These are phyloP conservation scores for Charanyca ferruginea DNA, from an alignment of 2,888 invertebrate genomes.

Conservation along the genomic window DNA sequence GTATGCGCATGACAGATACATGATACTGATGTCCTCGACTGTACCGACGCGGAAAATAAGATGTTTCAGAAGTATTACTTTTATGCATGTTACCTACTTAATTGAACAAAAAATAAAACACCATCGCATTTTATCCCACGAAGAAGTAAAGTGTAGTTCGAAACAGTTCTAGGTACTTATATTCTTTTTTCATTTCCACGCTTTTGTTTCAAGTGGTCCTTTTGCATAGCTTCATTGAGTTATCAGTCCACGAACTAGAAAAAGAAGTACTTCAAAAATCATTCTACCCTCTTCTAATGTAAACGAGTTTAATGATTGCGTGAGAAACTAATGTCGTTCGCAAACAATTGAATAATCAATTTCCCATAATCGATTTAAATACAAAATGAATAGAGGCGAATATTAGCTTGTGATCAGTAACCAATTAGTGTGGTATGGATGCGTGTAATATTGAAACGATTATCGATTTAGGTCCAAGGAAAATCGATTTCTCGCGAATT, in stretches of 20 bases:
- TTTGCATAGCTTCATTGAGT: constrained; percentile 11
- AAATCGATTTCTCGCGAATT: constrained; percentile 55
- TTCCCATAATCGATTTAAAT: constrained; percentile 46
- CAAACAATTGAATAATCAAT: constrained; percentile 51
- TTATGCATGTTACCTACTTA: too few species aligned
- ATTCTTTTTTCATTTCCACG: background rate
- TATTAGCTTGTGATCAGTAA: constrained; percentile 27
- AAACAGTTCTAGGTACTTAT: constrained; percentile 1
- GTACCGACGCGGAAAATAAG: background rate
- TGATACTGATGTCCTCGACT: constrained; percentile 67
- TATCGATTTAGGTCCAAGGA: constrained; percentile 42
- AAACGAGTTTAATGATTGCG: constrained; percentile 37
- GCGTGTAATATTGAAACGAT: constrained; percentile 52
- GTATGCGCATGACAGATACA: constrained; percentile 76
- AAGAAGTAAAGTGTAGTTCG: background rate
- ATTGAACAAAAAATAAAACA: background rate
- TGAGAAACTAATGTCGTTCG: constrained; percentile 47
- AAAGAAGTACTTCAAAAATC: constrained; percentile 31
- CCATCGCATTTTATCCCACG: background rate
- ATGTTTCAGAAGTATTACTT: constrained; percentile 10
- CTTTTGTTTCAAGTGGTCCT: constrained; percentile 24
- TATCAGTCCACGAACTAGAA: constrained; percentile 28
- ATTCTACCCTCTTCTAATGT: constrained; percentile 21
- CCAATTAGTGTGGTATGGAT: constrained; percentile 40
- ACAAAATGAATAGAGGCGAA: constrained; percentile 36